These are phyloP conservation scores for Nebria salina DNA, from an alignment of 2,888 invertebrate genomes.

Conservation along the genomic window DNA sequence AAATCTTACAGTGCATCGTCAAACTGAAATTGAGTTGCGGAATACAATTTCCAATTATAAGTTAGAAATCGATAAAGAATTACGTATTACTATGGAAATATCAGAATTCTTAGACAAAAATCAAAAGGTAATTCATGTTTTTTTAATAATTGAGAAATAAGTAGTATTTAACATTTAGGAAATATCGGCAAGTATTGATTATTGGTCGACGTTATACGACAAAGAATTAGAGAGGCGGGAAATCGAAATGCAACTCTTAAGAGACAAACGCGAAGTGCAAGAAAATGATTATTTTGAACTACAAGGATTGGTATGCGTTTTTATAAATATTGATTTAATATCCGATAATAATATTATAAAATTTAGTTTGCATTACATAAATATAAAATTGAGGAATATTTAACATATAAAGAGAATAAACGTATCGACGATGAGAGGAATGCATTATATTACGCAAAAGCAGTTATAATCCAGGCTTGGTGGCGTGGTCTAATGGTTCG, in stretches of 20 bases:
- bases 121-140: slow-evolving; percentile 50
- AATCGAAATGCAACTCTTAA: slow-evolving; percentile 56
- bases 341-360: background rate
- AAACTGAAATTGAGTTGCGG: slow-evolving; percentile 55
- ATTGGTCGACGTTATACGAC: slow-evolving; percentile 60
- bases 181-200: slow-evolving; percentile 55
- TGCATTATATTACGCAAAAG: slow-evolving; percentile 62
- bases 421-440: slow-evolving; percentile 57
- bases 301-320: slow-evolving; percentile 56
- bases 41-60: slow-evolving; percentile 54
- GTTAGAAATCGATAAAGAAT: slow-evolving; percentile 58
- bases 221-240: slow-evolving; percentile 58
- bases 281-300: slow-evolving; percentile 56
- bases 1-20: slow-evolving; percentile 53
- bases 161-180: slow-evolving; percentile 53
- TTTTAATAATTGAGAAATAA: background rate
- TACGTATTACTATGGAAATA: slow-evolving; percentile 58
- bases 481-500: slow-evolving; percentile 82
- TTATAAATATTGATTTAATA: background rate
- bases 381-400: slow-evolving; percentile 63
- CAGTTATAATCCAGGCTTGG: slow-evolving; percentile 76
- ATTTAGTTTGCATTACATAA: slow-evolving; percentile 51
- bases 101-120: slow-evolving; percentile 56
- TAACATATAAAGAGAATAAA: slow-evolving; percentile 61
- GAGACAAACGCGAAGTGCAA: slow-evolving; percentile 59